phyloP scores from a whole-genome alignment of 2,797 vertebrate genomes.

The Poeciliopsis gracilis region DNA sequence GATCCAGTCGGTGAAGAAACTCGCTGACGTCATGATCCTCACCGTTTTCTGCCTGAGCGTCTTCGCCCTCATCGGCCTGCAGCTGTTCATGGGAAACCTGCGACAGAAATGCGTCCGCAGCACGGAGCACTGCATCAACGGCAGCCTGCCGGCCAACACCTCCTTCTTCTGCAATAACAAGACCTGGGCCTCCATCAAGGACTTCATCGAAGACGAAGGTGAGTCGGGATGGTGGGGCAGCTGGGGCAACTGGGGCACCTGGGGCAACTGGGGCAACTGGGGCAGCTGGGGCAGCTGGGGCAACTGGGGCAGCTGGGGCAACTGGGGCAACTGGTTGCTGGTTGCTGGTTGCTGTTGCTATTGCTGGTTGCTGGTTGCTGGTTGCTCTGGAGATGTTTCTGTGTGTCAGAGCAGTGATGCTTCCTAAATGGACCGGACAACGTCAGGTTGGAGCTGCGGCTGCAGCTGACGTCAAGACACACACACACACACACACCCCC shows the following conservation, averaged over 20 bases:
- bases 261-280: too few species aligned
- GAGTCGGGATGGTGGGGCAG: neutral
- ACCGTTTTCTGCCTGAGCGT: conserved; percentile 94
- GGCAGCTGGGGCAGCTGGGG: too few species aligned
- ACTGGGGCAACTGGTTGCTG: too few species aligned
- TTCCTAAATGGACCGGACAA: conserved; percentile 49
- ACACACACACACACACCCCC: conserved; percentile 7
- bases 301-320: too few species aligned
- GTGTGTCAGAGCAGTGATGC: conserved; percentile 22
- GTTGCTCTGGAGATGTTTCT: conserved; percentile 9
- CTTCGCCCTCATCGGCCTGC: conserved; percentile 93
- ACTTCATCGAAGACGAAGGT: conserved; percentile 87
- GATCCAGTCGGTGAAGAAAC: conserved; percentile 94
- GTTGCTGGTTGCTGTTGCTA: too few species aligned
- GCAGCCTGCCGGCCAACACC: conserved; percentile 76
- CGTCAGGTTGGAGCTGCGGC: conserved; percentile 42
- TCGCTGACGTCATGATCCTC: conserved; percentile 92
- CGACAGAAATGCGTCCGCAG: conserved; percentile 92
- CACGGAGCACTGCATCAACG: conserved; percentile 77
- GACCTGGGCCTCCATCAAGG: conserved; percentile 84
- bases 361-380: neutral
- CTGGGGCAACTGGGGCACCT: too few species aligned
- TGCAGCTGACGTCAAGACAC: conserved; percentile 45
- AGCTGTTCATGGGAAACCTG: conserved; percentile 97
- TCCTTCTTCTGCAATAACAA: conserved; percentile 85